These are phyloP conservation scores for Onychostruthus taczanowskii DNA, from an alignment of 2,113 vertebrate species.

Conservation along the genomic window DNA sequence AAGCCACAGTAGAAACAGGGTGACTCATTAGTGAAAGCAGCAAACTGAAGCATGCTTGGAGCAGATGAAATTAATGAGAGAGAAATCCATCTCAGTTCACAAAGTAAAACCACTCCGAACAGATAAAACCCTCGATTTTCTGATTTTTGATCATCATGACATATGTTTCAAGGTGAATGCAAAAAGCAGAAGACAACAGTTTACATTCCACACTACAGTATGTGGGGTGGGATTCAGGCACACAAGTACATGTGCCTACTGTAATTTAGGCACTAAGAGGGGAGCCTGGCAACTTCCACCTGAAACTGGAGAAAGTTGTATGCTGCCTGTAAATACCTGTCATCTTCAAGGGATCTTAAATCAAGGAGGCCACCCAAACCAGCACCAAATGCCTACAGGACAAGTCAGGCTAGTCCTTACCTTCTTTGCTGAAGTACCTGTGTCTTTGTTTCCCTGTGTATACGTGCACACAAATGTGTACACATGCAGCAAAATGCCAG, in stretches of 20 bases:
- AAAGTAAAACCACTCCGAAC: background rate
- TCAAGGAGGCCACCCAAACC: background rate
- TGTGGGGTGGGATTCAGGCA: background rate
- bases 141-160: background rate
- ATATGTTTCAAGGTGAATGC: background rate
- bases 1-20: background rate
- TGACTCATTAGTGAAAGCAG: background rate
- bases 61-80: background rate
- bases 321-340: background rate
- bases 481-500: background rate
- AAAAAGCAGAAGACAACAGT: background rate
- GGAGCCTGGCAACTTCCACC: background rate
- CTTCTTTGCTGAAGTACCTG: background rate
- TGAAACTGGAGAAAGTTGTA: background rate
- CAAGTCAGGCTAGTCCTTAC: background rate
- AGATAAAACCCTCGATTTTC: fast-evolving
- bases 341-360: background rate
- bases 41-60: background rate
- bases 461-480: background rate
- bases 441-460: background rate
- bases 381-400: background rate
- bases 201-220: background rate
- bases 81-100: background rate
- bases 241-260: background rate
- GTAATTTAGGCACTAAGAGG: background rate